Evolutionary conservation across 2,797 vertebrate species (phyloP), one percentile per base, ranked within the genome.

Genomic region (Melanogrammus aeglefinus): DNA sequence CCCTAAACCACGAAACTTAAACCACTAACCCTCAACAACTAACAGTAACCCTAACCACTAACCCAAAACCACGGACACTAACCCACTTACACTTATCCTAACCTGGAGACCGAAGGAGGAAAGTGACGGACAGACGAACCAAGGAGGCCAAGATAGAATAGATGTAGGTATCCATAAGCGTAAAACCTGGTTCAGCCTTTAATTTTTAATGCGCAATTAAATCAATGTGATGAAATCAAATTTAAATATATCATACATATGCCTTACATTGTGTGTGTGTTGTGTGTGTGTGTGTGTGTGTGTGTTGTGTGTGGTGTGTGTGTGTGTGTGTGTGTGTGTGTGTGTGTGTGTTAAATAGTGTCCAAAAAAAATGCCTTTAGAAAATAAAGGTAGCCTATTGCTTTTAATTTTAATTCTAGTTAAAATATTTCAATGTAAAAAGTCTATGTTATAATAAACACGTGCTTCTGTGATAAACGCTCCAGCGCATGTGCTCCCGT

Each of bases 251-350:
- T 63, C 18, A 51, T 51, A 18, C 44, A 47, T 47, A 47, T 47
- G 44, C 16, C 18, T 47, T 2, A 47, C 6, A 47, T 18, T 33
- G 31, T 33, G 31, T 33, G 31, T 33, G 31, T 33, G 31, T 33
- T 35, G 79, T 72, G 21, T 66, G 57, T 3, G 75, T 47, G 72
- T 33, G n/a, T 71, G 79, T 39, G 39, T 51, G 71, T n/a, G 77
- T 36, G 21, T 39, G 24, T 36, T 35, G 79, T 72, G 18, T 63
- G 57, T 3, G 75, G 72, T 33, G 21, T 71, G 79, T 39, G 39
- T 41, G 71, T 18, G 77, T 29, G 21, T 33, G 18, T 69, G 31
- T n/a, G 18, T 27, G 51, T 57, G 29, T 35, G 74, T 57, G 24
- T 36, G 44, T 63, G 74, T 57, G 73, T 74, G n/a, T 44, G 3